Conservation (phyloP, 2,888 invertebrate species). For the Odontomyia ornata region DNA sequence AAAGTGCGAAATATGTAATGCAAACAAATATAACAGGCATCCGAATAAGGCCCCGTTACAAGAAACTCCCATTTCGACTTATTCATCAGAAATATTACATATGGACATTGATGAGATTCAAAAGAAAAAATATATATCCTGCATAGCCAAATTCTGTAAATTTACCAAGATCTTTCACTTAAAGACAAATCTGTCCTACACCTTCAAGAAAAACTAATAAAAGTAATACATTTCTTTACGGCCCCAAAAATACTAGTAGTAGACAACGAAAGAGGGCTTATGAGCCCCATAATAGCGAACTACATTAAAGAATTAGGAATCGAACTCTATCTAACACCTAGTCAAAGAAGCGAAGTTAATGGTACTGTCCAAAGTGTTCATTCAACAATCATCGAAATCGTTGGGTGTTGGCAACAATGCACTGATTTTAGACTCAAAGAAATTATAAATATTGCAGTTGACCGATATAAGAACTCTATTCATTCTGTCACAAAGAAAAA, state of each 20-base stretch:
- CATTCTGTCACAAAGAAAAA: too few relatives aligned
- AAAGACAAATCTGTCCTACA: conserved; percentile 30
- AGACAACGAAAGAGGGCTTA: conserved; percentile 37
- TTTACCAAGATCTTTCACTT: too few relatives aligned
- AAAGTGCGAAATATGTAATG: background rate
- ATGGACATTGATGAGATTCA: conserved; percentile 5
- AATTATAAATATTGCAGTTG: conserved; percentile 36
- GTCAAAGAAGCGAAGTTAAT: too few relatives aligned
- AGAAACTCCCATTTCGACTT: too few relatives aligned
- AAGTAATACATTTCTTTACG: conserved; percentile 1
- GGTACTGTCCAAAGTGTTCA: too few relatives aligned
- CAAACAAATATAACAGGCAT: background rate
- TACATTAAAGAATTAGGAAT: conserved; percentile 35
- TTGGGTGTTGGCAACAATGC: too few relatives aligned
- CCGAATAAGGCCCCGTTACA: background rate
- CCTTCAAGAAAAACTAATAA: conserved; percentile 22
- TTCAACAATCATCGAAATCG: too few relatives aligned
- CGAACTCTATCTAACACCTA: too few relatives aligned
- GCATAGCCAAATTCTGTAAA: conserved; percentile 29
- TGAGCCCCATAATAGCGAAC: conserved; percentile 16
- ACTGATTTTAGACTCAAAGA: too few relatives aligned
- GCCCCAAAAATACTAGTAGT: conserved; percentile 20
- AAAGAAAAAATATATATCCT: conserved; percentile 26
- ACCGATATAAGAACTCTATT: too few relatives aligned
- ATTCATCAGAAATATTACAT: too few relatives aligned